Conservation (phyloP, 2,797 vertebrate species). For the Phrynocephalus guinanensis region DNA sequence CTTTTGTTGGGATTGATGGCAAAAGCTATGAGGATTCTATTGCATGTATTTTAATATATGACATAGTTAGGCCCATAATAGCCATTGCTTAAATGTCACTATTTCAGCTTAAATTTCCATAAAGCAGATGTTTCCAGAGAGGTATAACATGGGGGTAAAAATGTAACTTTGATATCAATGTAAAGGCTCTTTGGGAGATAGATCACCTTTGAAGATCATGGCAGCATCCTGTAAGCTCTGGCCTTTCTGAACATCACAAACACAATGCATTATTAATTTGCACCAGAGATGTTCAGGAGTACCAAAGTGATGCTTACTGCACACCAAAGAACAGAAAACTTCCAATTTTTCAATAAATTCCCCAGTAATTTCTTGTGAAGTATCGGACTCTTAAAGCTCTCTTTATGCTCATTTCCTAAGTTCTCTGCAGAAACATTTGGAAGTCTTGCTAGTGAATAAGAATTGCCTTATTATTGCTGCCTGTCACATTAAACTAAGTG, state of each 20-base stretch:
- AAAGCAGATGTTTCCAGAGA: not conserved
- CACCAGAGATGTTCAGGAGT: not conserved
- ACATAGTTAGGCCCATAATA: not conserved
- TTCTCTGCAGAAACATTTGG: constrained; percentile 26
- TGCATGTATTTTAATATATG: not conserved
- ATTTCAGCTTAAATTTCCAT: not conserved
- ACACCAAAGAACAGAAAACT: constrained; percentile 4
- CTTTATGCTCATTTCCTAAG: constrained; percentile 30
- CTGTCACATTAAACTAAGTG: constrained; percentile 36
- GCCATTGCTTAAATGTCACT: not conserved
- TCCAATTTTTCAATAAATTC: constrained; percentile 22
- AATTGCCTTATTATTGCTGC: constrained; percentile 40
- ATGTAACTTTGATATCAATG: not conserved
- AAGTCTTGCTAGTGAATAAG: constrained; percentile 26
- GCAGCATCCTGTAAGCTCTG: not conserved
- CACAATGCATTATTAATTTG: constrained; percentile 18
- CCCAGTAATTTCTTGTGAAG: constrained; percentile 45
- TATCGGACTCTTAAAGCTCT: constrained; percentile 31
- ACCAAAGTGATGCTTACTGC: not conserved
- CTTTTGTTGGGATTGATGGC: not conserved
- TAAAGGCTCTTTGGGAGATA: not conserved
- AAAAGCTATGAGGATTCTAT: not conserved
- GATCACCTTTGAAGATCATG: not conserved
- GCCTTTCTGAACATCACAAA: not conserved
- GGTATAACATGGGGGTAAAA: not conserved